Conservation (phyloP, 2,888 invertebrate species). For the Alloscopus bannaensis region DNA sequence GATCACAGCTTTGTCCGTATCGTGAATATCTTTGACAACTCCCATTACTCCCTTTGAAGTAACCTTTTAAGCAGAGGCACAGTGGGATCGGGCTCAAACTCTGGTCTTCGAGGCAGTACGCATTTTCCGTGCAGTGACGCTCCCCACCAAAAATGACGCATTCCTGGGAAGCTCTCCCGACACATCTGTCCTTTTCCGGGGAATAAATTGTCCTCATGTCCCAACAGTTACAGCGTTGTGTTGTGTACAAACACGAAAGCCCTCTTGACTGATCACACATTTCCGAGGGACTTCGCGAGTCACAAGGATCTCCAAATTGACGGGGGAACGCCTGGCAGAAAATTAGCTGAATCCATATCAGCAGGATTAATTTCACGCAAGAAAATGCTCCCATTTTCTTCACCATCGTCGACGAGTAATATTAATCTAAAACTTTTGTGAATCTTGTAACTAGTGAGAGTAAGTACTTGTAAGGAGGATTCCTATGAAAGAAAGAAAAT, state of each 20-base stretch:
- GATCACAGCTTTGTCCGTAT: conserved; percentile 57
- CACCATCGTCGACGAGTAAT: not conserved
- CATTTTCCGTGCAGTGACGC: conserved; percentile 61
- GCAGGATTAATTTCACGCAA: not conserved
- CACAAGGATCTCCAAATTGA: conserved; percentile 51
- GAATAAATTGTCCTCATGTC: conserved; percentile 58
- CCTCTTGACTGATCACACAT: conserved; percentile 58
- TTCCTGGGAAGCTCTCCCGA: conserved; percentile 57
- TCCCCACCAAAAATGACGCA: conserved; percentile 59
- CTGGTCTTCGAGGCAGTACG: conserved; percentile 60
- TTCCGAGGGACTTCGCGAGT: conserved; percentile 50
- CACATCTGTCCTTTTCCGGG: conserved; percentile 29
- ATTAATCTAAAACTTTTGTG: not conserved
- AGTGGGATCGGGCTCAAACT: conserved; percentile 51
- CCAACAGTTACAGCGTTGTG: conserved; percentile 55
- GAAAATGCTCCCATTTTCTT: not conserved
- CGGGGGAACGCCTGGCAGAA: conserved; percentile 24
- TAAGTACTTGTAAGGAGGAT: not conserved
- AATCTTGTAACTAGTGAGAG: too few species aligned
- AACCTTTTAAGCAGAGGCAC: conserved; percentile 64
- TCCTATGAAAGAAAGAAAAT: not conserved
- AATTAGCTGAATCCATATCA: not conserved
- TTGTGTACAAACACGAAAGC: conserved; percentile 53
- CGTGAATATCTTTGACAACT: conserved; percentile 55
- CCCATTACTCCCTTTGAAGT: conserved; percentile 61